Evolutionary conservation across 2,113 vertebrate genomes (phyloP).

Genomic region (Falcunculus frontatus): DNA sequence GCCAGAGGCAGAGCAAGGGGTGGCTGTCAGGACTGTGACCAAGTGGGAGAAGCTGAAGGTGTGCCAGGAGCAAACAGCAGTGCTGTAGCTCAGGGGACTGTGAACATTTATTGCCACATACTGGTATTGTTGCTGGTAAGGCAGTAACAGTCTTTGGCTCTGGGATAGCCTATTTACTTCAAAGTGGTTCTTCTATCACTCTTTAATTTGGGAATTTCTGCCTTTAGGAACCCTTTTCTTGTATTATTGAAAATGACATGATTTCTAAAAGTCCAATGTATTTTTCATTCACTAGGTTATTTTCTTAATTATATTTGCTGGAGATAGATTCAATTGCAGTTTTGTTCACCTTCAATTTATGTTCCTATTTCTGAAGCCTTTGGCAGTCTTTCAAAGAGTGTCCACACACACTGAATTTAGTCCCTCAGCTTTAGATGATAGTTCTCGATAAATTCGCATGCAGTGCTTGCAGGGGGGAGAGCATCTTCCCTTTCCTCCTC

Average conservation of each 20-base stretch:
- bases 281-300: constrained; percentile 30
- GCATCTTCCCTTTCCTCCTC: not conserved
- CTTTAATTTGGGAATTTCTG: constrained; percentile 17
- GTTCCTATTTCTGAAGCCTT: constrained; percentile 32
- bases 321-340: constrained; percentile 17
- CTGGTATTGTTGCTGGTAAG: not conserved
- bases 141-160: constrained; percentile 18
- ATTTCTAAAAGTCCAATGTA: constrained; percentile 24
- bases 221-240: not conserved
- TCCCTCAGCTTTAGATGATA: not conserved
- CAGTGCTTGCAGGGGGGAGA: not conserved
- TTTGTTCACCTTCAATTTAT: constrained; percentile 32
- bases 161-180: constrained; percentile 12
- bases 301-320: constrained; percentile 54
- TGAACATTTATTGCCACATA: constrained; percentile 1
- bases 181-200: constrained; percentile 4
- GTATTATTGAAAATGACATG: constrained; percentile 11
- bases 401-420: not conserved
- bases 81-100: not conserved
- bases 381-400: constrained; percentile 48
- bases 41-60: not conserved
- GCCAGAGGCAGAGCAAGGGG: not conserved
- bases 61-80: not conserved
- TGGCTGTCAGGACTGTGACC: not conserved
- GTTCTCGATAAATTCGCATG: constrained; percentile 2